Evolutionary conservation across 37 sponge, comb jelly and placozoan genomes (phyloP).

Genomic region (Oscarella lobularis): DNA sequence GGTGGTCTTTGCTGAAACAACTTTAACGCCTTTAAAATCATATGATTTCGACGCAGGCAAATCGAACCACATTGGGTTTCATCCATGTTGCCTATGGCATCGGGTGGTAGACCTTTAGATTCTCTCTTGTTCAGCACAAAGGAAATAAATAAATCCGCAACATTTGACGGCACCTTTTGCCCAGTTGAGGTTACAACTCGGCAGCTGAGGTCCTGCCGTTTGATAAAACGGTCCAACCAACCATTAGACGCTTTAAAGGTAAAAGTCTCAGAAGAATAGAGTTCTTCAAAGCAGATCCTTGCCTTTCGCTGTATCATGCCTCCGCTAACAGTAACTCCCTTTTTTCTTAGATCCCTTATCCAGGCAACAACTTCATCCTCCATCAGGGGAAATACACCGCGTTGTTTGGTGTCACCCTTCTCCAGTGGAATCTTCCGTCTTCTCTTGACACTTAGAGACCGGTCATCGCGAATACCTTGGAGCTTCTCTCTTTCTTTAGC

Average conservation of each 20-base stretch:
- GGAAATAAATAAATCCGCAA: neutral
- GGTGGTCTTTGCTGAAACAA: neutral
- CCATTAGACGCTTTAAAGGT: neutral
- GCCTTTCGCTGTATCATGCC: neutral
- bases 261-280: neutral
- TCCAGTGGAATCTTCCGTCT: neutral
- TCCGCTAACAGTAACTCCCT: neutral
- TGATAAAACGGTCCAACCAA: neutral
- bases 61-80: constrained; percentile 3
- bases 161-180: neutral
- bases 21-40: neutral
- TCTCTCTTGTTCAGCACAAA: neutral
- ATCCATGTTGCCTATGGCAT: constrained; percentile 1
- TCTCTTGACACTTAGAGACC: neutral
- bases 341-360: neutral
- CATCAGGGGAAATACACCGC: neutral
- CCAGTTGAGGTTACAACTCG: neutral
- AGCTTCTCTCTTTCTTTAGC: neutral
- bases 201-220: neutral
- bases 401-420: neutral
- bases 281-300: neutral
- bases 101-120: neutral
- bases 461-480: neutral
- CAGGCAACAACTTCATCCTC: neutral
- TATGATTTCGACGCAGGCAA: neutral